Base-by-base conservation (phyloP, 1,140 invertebrate species). In the Diorhabda sublineata region DNA sequence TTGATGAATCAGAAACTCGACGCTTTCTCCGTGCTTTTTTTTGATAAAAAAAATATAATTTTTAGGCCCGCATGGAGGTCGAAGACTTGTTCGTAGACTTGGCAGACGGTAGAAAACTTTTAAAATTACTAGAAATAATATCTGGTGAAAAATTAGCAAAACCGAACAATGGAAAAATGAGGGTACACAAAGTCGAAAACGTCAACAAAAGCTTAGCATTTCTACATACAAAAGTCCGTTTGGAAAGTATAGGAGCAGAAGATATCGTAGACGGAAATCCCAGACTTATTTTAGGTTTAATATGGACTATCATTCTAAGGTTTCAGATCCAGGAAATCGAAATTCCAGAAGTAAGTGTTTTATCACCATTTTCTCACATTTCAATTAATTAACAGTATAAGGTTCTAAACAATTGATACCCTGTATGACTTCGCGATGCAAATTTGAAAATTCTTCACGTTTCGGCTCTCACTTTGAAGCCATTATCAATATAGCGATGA, bases 171-270 rank as follows among this genome's bases (percentile, higher is more conserved):
- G 98, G 97, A 41, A 89, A 92, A 70, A 97, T 99, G 93, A 85
- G 97, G 76, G 97, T 99, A 42, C 98, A 99, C 84, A 98, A 98
- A 87, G 95, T 99, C 57, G 98, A 99, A 85, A 99, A 99, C 84
- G 94, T 99, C 74, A 99, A 99, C 85, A 98, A 97, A 84, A 96
- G 94, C 79, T 85, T 99, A 74, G 95, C 95, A 72, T 99, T 99
- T 84, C 86, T 99, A 61, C 96, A 98, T 81, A 98, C 96, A 61
- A 97, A 98, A 91, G 96, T 98, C 52, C 89, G 95, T 42, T 83
- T 99, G 76, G 97, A 99, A 84, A 98, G 96, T 81, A 99, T 99
- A 78, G 98, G 97, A 74, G 96, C 98, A 45, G 97, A 99, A 84
- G 98, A 99, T 82, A 99, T 99, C 75, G 95, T 99, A 42, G 98